Evolutionary conservation across 2,113 vertebrate genomes (phyloP), one percentile per base, ranked within the genome.

Genomic region (Malurus elegans): DNA sequence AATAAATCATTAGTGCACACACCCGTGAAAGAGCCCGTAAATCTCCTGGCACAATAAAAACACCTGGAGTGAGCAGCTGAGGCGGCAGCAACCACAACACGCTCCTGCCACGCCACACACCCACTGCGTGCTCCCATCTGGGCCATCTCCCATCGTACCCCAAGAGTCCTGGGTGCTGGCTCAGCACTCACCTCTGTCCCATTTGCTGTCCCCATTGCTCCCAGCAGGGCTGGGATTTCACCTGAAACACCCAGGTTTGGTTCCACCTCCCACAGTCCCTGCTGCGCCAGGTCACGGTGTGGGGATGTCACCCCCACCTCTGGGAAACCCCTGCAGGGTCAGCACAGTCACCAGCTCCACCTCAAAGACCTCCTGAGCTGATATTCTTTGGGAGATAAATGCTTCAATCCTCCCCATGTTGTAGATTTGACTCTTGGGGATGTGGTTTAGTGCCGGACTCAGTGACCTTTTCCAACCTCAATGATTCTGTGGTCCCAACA

Each of bases 391-490:
- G 45, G 29, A 95, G 9, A 19, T 8, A 0, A 69, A 26, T 0
- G 0, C 18, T 42, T 58, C 1, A 1, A 10, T 28, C 44, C 54
- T 40, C 31, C 36, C 25, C 6, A 0, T 0, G 9, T 3, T 44
- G 50, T 29, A 36, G n/a, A 32, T 48, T 40, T 76, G 62, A 25
- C 70, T 14, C 47, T 10, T 54, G 34, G 56, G 56, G 71, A 76
- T 71, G 14, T 0, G 3, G 34, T 21, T 44, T 7, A 11, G 17
- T 13, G 47, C 1, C 34, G n/a, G 25, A 7, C 29, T 61, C 21
- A 0, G 29, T 5, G 40, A 32, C 26, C 87, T 47, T 18, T 40
- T 14, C 62, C 42, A 56, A 0, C 48, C 17, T 23, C 2, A 23
- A 6, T 4, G 10, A 64, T 48, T 45, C 61, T 1, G 0, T 6